Evolutionary conservation across 2,113 vertebrate species (phyloP).

Genomic region (Oryzias woworae): DNA sequence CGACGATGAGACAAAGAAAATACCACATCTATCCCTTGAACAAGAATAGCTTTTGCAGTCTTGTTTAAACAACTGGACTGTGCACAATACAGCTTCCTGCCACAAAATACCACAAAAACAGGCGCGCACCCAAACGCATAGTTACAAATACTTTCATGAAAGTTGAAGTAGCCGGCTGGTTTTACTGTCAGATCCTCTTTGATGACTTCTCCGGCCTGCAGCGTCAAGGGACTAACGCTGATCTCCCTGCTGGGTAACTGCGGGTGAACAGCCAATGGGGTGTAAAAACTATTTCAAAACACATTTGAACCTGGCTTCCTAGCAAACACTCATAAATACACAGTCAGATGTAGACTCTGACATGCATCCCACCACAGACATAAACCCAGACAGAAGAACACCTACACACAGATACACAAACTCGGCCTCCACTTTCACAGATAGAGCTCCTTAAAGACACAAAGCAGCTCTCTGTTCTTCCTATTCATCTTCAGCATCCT

Average conservation of each 20-base stretch:
- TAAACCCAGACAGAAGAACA: constrained; percentile 26
- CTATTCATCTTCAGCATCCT: constrained; percentile 40
- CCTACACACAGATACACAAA: constrained; percentile 24
- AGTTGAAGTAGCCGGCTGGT: constrained; percentile 22
- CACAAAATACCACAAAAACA: constrained; percentile 22
- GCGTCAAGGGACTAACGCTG: constrained; percentile 7
- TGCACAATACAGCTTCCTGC: constrained; percentile 6
- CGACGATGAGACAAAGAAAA: constrained; percentile 40
- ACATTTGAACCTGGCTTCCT: constrained; percentile 2
- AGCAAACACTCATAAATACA: constrained; percentile 1
- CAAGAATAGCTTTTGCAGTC: constrained; percentile 29
- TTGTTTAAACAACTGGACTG: constrained; percentile 38
- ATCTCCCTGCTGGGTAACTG: background rate
- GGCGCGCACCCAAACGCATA: constrained; percentile 4
- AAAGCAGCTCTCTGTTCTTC: constrained; percentile 51
- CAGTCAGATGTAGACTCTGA: background rate
- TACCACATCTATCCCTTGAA: constrained; percentile 32
- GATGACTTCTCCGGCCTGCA: constrained; percentile 12
- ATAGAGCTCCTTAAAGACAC: constrained; percentile 39
- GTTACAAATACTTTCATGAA: constrained; percentile 24
- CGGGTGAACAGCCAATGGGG: constrained; percentile 1
- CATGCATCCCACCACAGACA: constrained; percentile 12
- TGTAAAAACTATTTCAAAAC: constrained; percentile 12
- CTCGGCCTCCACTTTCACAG: constrained; percentile 41
- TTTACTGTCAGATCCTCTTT: constrained; percentile 53